Conservation (phyloP, 2,888 invertebrate genomes). For the Oscheius sp. region DNA sequence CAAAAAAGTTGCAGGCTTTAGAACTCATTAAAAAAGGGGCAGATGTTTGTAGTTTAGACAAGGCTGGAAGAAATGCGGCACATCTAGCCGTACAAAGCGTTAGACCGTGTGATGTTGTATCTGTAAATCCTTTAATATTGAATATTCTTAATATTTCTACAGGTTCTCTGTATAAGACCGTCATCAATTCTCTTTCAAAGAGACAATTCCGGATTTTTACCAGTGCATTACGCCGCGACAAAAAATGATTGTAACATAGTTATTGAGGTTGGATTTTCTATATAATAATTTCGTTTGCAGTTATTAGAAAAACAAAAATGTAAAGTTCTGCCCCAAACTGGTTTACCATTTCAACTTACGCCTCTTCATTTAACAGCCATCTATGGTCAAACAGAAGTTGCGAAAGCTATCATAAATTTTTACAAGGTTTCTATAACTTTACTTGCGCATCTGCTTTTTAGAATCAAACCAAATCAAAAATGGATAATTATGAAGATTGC, state of each 20-base stretch:
- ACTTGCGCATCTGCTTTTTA: neutral
- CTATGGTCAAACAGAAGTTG: neutral
- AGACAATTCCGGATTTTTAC: conserved; percentile 14
- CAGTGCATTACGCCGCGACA: conserved; percentile 26
- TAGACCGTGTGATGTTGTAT: neutral
- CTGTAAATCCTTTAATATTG: conserved; percentile 2
- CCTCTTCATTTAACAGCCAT: conserved; percentile 93
- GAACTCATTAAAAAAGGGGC: conserved; percentile 12
- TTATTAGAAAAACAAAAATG: neutral
- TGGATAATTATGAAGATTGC: neutral
- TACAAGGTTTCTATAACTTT: neutral
- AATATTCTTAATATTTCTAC: neutral
- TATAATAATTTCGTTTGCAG: neutral
- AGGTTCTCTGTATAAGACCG: neutral
- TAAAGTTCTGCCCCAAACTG: neutral
- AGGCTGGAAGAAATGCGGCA: neutral
- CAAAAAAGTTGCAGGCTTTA: conserved; percentile 4
- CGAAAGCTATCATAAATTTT: conserved; percentile 1
- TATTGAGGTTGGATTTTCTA: neutral
- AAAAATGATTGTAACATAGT: neutral
- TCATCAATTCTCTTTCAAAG: neutral
- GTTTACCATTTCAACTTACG: conserved; percentile 79
- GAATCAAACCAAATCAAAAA: neutral
- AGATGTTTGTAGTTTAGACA: conserved; percentile 14
- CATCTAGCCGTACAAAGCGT: conserved; percentile 22